Evolutionary conservation across 2,113 vertebrate genomes (phyloP), one percentile per base, ranked within the genome.

Genomic region (Sinosuthora webbiana): DNA sequence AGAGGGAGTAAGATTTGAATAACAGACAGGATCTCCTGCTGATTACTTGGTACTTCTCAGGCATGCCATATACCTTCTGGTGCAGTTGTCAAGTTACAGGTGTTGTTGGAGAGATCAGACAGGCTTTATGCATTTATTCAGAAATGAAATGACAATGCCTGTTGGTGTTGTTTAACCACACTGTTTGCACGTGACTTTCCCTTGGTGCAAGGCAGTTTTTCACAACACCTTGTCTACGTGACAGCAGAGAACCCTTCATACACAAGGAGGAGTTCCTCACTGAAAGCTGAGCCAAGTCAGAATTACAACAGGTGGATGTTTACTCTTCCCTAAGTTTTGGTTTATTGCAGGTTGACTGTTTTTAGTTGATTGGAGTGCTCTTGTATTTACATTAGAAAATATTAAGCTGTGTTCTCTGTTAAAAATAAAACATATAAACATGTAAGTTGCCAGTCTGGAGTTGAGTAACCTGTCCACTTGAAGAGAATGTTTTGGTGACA

Each of bases 371-470:
- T 28, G 56, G 31, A 41, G 39, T 22, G 19, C 7, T 44, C 8
- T n/a, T 7, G 2, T 41, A 7, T 50, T 75, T 76, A 10, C 3
- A 0, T 30, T 41, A 31, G 31, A n/a, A 53, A 90, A 37, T 22
- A 44, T 17, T 5, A 35, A 3, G 19, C 0, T 0, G 10, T 55
- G 35, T 7, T 50, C 31, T 55, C 4, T 23, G 2, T 63, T 71
- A 27, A 21, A 74, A 90, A 53, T 44, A 41, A 50, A 19, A 41
- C 0, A 10, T 0, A 7, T 11, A 13, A n/a, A 0, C 10, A 4
- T 27, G 1, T 19, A n/a, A 57, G 10, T 71, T 78, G 31, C 22
- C 3, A 31, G 8, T 45, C 27, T 57, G 45, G 21, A 57, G 22
- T 10, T 44, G 50, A 75, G 15, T 57, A 62, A 19, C 45, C 11